These are phyloP conservation scores for Sialis lutaria DNA, from an alignment of 2,888 invertebrate genomes.

Conservation along the genomic window DNA sequence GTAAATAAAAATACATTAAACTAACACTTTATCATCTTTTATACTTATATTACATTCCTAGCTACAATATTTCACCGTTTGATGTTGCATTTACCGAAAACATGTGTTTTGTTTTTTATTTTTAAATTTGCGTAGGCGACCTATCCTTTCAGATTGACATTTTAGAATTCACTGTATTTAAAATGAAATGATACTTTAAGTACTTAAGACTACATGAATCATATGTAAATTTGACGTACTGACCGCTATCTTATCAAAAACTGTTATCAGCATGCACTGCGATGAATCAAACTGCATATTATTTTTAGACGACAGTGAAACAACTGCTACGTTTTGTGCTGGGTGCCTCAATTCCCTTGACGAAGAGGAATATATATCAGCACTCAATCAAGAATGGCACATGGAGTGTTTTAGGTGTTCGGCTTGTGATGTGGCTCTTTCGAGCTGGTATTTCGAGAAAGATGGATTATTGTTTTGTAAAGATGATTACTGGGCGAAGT, in stretches of 20 bases:
- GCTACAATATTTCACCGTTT: no score
- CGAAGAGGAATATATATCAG: conserved; percentile 63
- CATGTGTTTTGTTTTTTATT: conserved; percentile 1
- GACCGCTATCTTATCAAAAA: no score
- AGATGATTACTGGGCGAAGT: conserved; percentile 74
- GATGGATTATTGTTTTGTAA: conserved; percentile 77
- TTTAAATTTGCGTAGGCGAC: conserved; percentile 5
- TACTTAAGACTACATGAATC: no score
- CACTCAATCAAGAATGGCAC: conserved; percentile 75
- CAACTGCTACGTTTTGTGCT: conserved; percentile 32
- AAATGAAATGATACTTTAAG: background rate
- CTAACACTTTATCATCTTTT: no score
- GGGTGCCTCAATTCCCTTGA: conserved; percentile 59
- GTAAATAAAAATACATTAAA: background rate
- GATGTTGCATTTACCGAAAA: background rate
- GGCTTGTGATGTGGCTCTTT: conserved; percentile 68
- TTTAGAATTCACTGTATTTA: background rate
- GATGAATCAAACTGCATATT: background rate
- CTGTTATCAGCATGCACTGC: no score
- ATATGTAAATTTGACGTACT: no score
- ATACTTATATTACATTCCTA: no score
- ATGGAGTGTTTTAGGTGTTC: conserved; percentile 85
- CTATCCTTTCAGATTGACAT: conserved; percentile 2
- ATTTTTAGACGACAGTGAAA: conserved; percentile 2
- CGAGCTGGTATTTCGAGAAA: conserved; percentile 88